Evolutionary conservation across 1,140 invertebrate genomes (phyloP).

Genomic region (Drosophila busckii): DNA sequence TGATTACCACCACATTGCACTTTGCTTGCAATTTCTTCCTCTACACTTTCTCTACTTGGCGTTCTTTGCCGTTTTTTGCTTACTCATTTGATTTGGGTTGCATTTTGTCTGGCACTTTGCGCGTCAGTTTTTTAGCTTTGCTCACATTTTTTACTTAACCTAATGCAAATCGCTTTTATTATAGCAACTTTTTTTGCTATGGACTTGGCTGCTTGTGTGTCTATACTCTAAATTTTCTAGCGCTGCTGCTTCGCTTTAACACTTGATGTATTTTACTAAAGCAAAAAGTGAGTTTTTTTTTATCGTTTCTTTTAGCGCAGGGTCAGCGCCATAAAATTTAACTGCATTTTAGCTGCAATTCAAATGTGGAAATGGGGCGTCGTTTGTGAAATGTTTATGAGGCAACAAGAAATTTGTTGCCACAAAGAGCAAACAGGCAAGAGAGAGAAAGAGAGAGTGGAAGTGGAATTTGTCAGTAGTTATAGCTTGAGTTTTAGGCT

Average conservation of each 20-base stretch:
- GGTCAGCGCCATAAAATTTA: conserved; percentile 63
- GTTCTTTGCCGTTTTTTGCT: conserved; percentile 22
- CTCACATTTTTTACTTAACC: conserved; percentile 52
- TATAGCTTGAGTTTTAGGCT: no score
- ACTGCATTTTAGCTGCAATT: conserved; percentile 52
- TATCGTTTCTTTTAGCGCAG: conserved; percentile 33
- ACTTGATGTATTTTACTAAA: conserved; percentile 64
- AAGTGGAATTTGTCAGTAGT: no score
- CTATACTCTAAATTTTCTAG: background rate
- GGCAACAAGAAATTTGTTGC: conserved; percentile 17
- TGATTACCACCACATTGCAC: conserved; percentile 71
- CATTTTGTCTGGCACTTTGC: conserved; percentile 51
- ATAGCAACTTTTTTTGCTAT: conserved; percentile 47
- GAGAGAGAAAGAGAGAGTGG: background rate
- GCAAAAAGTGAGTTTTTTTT: background rate
- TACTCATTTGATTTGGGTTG: conserved; percentile 72
- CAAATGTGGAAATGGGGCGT: conserved; percentile 56
- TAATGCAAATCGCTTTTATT: conserved; percentile 73
- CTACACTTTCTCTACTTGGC: conserved; percentile 3
- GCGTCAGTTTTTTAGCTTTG: conserved; percentile 20
- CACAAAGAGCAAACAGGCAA: conserved; percentile 8
- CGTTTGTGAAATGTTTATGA: conserved; percentile 52
- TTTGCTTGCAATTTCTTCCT: conserved; percentile 31
- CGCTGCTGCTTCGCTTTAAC: background rate
- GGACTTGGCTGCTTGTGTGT: conserved; percentile 12